phyloP scores from a whole-genome alignment of 92 coral and sea anemone genomes.

The Phenganax marumi region DNA sequence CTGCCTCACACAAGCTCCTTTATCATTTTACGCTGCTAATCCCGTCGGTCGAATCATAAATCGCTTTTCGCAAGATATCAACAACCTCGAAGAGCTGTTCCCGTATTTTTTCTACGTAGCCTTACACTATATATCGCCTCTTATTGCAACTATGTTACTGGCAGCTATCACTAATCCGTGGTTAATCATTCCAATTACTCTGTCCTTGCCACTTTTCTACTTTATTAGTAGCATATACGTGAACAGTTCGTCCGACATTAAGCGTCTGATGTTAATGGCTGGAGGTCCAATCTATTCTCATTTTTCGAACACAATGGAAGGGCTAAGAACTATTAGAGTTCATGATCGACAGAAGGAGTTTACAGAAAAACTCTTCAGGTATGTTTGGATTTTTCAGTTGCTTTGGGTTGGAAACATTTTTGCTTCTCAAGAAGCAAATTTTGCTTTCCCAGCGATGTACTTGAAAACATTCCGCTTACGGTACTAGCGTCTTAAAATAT shows the following conservation, averaged over 20 bases:
- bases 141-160: neutral
- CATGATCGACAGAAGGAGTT: neutral
- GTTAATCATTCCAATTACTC: neutral
- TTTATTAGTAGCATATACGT: neutral
- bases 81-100: slow-evolving; percentile 13
- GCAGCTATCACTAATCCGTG: slow-evolving; percentile 2
- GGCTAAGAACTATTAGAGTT: neutral
- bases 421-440: too few species aligned
- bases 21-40: slow-evolving; percentile 17
- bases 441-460: too few species aligned
- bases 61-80: slow-evolving; percentile 28
- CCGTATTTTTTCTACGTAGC: neutral
- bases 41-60: slow-evolving; percentile 23
- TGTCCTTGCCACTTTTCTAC: neutral
- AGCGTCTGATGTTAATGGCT: slow-evolving; percentile 22
- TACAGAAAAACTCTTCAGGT: slow-evolving; percentile 16
- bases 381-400: neutral
- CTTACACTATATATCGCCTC: neutral
- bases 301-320: slow-evolving; percentile 31
- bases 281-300: slow-evolving; percentile 19
- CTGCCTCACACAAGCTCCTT: neutral
- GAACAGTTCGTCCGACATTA: neutral
- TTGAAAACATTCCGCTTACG: too few species aligned
- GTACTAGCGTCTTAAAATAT: too few species aligned
- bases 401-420: neutral